Percentiles rank a stretch among this genome's conserved stretches.
Conservation (phyloP, 2,888 invertebrate genomes). For the Orgyia antiqua region DNA sequence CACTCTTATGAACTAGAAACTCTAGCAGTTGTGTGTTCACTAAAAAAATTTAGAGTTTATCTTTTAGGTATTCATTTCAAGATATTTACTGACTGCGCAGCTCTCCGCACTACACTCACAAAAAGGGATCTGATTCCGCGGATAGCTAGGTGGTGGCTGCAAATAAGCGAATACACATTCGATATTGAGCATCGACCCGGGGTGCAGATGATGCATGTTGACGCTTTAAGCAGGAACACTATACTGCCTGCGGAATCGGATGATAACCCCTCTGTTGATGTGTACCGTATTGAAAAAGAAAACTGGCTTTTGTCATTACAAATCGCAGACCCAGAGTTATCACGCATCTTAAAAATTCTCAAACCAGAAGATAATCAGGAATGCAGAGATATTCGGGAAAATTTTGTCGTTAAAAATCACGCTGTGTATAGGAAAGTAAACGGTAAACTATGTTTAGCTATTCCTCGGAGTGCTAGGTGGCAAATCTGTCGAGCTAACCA, state of each 20-base stretch:
- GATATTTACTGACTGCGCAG: constrained; percentile 8
- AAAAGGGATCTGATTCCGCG: no score
- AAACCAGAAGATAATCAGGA: constrained; percentile 3
- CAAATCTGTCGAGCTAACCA: constrained; percentile 38
- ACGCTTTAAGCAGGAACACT: constrained; percentile 26
- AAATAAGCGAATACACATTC: constrained; percentile 2
- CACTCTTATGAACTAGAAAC: constrained; percentile 7
- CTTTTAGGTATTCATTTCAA: constrained; percentile 6
- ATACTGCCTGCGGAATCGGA: background rate
- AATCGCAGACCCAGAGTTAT: constrained; percentile 12
- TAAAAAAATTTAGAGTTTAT: constrained; percentile 8
- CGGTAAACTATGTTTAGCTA: no score
- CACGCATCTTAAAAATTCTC: constrained; percentile 8
- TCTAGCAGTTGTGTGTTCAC: constrained; percentile 3
- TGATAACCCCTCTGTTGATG: no score
- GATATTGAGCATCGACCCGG: constrained; percentile 15
- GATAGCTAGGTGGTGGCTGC: constrained; percentile 6
- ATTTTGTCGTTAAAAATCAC: constrained; percentile 19
- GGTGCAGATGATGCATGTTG: constrained; percentile 29
- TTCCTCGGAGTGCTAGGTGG: constrained; percentile 19
- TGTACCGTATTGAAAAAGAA: background rate
- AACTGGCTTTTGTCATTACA: constrained; percentile 17
- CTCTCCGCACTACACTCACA: constrained; percentile 1
- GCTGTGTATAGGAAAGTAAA: constrained; percentile 13
- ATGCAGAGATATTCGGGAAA: constrained; percentile 7